A percentile compares a stretch with the other conserved stretches of the same genome.
phyloP scores from a whole-genome alignment of 2,113 vertebrate species.

The Catharus minimus region DNA sequence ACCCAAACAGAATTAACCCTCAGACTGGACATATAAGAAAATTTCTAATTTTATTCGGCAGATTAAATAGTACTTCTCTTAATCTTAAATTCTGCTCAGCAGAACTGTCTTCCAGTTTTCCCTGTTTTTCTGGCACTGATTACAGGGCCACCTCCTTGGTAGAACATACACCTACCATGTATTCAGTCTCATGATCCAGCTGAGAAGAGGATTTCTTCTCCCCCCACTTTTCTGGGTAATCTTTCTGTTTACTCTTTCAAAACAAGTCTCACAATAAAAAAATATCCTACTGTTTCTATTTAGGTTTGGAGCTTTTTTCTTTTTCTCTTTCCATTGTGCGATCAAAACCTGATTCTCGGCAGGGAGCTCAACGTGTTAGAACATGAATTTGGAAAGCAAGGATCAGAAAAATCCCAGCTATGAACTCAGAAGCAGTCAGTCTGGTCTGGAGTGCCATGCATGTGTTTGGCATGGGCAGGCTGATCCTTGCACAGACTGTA shows the following conservation, averaged over 20 bases:
- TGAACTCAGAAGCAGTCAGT: not conserved
- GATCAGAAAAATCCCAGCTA: slow-evolving; percentile 25
- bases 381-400: not conserved
- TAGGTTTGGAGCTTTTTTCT: not conserved
- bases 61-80: not conserved
- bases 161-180: not conserved
- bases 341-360: not conserved
- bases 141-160: not conserved
- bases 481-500: not conserved
- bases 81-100: not conserved
- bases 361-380: not conserved
- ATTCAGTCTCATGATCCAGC: not conserved
- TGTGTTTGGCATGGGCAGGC: not conserved
- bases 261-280: not conserved
- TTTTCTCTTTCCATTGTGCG: not conserved
- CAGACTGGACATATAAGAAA: not conserved
- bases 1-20: not conserved
- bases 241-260: not conserved
- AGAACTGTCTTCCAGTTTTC: not conserved
- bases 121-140: slow-evolving; percentile 1
- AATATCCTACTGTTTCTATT: not conserved
- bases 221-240: not conserved
- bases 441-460: not conserved
- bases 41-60: not conserved
- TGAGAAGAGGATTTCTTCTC: not conserved